Percentiles rank a stretch among this genome's conserved stretches.
phyloP scores from a whole-genome alignment of 2,113 vertebrate species.

The Macroglossus sobrinus region DNA sequence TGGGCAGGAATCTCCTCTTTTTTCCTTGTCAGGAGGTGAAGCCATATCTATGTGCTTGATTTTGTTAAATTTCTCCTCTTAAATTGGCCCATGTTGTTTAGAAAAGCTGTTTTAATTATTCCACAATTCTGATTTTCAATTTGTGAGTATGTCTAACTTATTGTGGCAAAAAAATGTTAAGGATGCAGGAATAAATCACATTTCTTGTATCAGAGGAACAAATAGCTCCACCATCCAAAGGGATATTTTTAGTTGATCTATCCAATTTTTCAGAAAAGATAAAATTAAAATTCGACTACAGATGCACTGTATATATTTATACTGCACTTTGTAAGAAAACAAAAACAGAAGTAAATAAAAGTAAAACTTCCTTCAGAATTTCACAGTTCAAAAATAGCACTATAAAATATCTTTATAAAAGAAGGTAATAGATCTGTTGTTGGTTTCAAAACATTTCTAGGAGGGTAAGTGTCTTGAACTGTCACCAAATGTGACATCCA shows the following conservation, averaged over 20 bases:
- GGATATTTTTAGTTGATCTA: background rate
- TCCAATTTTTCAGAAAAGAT: constrained; percentile 37
- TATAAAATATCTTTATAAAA: constrained; percentile 65
- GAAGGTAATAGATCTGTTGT: constrained; percentile 70
- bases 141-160: background rate
- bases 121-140: background rate
- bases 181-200: background rate
- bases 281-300: background rate
- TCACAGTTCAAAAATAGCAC: constrained; percentile 32
- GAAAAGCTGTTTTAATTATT: background rate
- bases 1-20: rapidly evolving
- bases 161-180: background rate
- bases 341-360: constrained; percentile 51
- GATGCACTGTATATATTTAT: background rate
- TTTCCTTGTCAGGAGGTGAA: background rate
- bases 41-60: background rate
- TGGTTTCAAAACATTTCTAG: constrained; percentile 73
- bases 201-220: background rate
- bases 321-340: background rate
- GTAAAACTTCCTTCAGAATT: constrained; percentile 2
- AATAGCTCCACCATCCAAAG: background rate
- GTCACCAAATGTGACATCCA: constrained; percentile 68
- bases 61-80: background rate
- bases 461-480: constrained; percentile 69
- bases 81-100: background rate